A percentile compares a stretch with the other conserved stretches of the same genome.
Conservation (phyloP, 2,888 invertebrate species). For the Melanargia galathea region DNA sequence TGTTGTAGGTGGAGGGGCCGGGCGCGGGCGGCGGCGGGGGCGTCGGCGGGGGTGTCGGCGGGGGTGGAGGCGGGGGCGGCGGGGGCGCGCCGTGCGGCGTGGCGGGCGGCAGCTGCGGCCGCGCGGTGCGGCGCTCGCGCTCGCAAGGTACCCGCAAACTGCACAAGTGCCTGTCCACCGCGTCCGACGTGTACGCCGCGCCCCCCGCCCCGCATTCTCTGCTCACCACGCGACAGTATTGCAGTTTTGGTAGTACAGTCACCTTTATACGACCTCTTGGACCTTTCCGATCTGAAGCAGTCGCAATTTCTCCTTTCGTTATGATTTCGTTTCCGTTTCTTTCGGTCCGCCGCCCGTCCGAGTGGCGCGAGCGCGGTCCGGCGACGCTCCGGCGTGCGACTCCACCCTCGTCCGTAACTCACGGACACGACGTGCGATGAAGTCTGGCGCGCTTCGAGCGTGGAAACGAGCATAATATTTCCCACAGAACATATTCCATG, state of each 20-base stretch:
- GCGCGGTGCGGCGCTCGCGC: constrained; percentile 82
- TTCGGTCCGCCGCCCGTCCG: constrained; percentile 24
- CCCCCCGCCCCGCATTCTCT: constrained; percentile 85
- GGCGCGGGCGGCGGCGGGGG: constrained; percentile 27
- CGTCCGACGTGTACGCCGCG: constrained; percentile 89
- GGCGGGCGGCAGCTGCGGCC: constrained; percentile 50
- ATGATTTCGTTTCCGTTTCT: constrained; percentile 49
- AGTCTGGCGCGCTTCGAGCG: neutral
- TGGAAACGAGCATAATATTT: neutral
- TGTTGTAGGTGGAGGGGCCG: constrained; percentile 28
- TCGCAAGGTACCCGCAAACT: constrained; percentile 96
- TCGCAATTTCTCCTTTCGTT: constrained; percentile 71
- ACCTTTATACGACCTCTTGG: constrained; percentile 77
- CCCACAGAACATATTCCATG: neutral
- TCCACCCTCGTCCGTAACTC: neutral
- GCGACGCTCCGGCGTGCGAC: neutral
- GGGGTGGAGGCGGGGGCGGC: constrained; percentile 52
- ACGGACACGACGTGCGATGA: neutral
- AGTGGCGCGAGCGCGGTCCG: neutral
- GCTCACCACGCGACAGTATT: constrained; percentile 94
- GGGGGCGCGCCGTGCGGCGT: constrained; percentile 85
- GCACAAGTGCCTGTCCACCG: constrained; percentile 95
- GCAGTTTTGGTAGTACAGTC: constrained; percentile 97
- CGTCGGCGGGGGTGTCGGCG: constrained; percentile 52
- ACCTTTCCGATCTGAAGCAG: constrained; percentile 74